Percentiles rank a stretch among this genome's conserved stretches.
phyloP scores from a whole-genome alignment of 2,888 invertebrate genomes.

The Philaethria dido region DNA sequence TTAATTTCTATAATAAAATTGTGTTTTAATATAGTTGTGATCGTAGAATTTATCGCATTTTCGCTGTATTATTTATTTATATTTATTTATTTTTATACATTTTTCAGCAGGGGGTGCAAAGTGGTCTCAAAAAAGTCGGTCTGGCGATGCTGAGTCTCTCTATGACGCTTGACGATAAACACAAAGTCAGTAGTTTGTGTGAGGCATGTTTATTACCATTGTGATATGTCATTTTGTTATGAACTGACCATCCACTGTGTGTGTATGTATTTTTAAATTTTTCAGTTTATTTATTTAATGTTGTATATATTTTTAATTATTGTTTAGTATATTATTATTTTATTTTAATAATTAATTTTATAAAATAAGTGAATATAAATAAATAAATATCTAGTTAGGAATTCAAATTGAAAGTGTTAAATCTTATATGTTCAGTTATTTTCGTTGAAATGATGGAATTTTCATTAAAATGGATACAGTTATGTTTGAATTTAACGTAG shows the following conservation, averaged over 20 bases:
- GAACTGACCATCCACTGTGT: conserved; percentile 11
- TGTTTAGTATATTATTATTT: not conserved
- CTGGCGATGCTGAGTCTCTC: conserved; percentile 74
- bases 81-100: conserved; percentile 45
- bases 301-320: not conserved
- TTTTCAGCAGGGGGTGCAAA: conserved; percentile 69
- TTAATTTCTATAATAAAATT: no score
- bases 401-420: no score
- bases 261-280: not conserved
- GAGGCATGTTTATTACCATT: conserved; percentile 49
- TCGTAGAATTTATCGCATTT: not conserved
- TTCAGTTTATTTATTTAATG: not conserved
- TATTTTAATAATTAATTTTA: no score
- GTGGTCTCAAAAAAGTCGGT: conserved; percentile 70
- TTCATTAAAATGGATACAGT: no score
- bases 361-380: no score
- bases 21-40: not conserved
- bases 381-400: no score
- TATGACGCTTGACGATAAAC: conserved; percentile 65
- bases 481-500: not conserved
- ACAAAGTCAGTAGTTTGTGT: conserved; percentile 72
- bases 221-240: conserved; percentile 9
- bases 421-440: no score
- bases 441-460: no score
- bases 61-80: conserved; percentile 14